Evolutionary conservation across 2,888 invertebrate genomes (phyloP), one percentile per base, ranked within the genome.

Genomic region (Troglohyphantes excavatus): DNA sequence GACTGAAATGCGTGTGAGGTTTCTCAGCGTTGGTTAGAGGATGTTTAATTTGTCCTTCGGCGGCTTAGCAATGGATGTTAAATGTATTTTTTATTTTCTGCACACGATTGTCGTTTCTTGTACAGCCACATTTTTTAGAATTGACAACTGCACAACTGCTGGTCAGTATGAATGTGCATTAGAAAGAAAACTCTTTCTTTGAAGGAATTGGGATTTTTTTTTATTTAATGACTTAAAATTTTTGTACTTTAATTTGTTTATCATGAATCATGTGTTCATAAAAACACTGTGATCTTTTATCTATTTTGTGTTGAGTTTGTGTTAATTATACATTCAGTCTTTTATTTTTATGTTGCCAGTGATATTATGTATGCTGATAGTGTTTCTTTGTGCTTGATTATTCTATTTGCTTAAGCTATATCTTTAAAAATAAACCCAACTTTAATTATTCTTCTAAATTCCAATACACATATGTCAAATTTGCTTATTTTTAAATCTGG

Each of bases 211-310:
- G 43, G 53, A 21, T 29, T 61, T 59, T 68, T 72, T 73, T 53
- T 78, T 65, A 53, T 79, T 79, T 72, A 75, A 65, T 61, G 29
- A 72, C 82, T 88, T 87, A 81, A 88, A 73, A n/a, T n/a, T 73
- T 87, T 88, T 78, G 88, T 88, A 88, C 88, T 88, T 88, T 46
- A 82, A 75, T 67, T 82, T 72, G 27, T 59, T 78, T 39, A 68
- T 46, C 23, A 46, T 79, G 73, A 72, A 19, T 87, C 19, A 79
- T 87, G 87, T 87, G 87, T 87, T 87, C 87, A 87, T 73, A 81
- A 29, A 81, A 59, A 61, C 33, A 29, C 88, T 88, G 88, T 88
- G 88, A 88, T 88, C 88, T 88, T 82, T 88, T 79, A 17, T 68
- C 53, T 46, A 19, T 78, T 81, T 73, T 39, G 43, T 67, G 39